Conservation (phyloP, 2,797 vertebrate species). For the Cirrhinus molitorella region DNA sequence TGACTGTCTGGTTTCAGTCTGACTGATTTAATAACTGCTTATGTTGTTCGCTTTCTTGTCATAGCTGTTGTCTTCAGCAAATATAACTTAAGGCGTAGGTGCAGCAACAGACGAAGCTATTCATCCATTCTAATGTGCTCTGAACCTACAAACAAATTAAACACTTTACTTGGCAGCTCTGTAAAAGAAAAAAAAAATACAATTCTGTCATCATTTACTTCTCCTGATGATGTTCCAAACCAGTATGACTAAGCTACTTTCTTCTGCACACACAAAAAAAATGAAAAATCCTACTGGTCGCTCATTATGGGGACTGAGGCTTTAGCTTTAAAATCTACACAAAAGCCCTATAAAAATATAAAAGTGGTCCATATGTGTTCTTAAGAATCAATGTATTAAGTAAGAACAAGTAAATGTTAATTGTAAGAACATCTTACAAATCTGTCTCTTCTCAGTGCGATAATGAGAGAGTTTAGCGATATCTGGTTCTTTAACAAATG, state of each 20-base stretch:
- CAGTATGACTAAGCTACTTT: not conserved
- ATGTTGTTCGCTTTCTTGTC: not conserved
- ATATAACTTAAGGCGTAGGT: not conserved
- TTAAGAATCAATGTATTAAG: not conserved
- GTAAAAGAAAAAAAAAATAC: not conserved
- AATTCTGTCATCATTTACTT: not conserved
- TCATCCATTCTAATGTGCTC: not conserved
- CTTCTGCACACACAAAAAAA: not conserved
- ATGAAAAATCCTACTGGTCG: not conserved
- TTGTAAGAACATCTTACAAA: not conserved
- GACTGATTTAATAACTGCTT: constrained; percentile 20
- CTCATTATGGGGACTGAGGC: not conserved
- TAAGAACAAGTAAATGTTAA: not conserved
- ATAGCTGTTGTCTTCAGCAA: not conserved
- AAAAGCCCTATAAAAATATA: not conserved
- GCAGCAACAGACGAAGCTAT: not conserved
- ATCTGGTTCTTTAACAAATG: not conserved
- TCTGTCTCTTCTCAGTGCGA: not conserved
- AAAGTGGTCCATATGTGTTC: not conserved
- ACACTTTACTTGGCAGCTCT: not conserved
- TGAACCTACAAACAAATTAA: constrained; percentile 9
- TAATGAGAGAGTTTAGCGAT: not conserved
- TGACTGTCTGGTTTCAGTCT: constrained; percentile 19
- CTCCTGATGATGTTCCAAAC: not conserved
- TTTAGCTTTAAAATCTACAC: not conserved